phyloP scores from a whole-genome alignment of 2,888 invertebrate genomes.

The Epirrhoe tristata region DNA sequence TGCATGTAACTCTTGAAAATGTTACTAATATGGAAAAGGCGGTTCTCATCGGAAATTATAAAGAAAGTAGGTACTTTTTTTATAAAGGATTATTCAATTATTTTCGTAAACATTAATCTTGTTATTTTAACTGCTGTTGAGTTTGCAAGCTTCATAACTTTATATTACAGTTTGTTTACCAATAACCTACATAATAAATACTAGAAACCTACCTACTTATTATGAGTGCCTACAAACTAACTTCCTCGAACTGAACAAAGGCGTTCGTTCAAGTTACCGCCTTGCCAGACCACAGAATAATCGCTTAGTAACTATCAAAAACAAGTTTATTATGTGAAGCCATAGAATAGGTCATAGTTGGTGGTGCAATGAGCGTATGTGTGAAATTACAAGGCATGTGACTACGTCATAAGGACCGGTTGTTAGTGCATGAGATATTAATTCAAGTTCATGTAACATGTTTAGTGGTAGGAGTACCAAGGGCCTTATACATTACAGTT shows the following conservation, averaged over 20 bases:
- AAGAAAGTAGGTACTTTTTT: too few species aligned
- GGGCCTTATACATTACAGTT: not conserved
- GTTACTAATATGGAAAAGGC: too few species aligned
- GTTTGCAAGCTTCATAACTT: too few species aligned
- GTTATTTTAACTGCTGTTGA: too few species aligned
- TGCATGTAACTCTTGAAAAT: too few species aligned
- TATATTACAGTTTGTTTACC: too few species aligned
- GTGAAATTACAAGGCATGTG: conserved; percentile 1
- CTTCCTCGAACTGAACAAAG: conserved; percentile 5
- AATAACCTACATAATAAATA: too few species aligned
- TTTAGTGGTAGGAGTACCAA: conserved; percentile 11
- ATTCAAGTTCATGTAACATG: conserved; percentile 43
- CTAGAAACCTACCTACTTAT: too few species aligned
- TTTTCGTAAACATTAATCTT: too few species aligned
- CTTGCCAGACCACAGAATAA: not conserved
- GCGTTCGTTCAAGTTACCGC: not conserved
- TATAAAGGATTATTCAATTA: too few species aligned
- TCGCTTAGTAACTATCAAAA: not conserved
- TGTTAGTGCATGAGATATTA: conserved; percentile 14
- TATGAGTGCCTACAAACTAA: not conserved
- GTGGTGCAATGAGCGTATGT: not conserved
- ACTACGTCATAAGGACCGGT: conserved; percentile 37
- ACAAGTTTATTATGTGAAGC: not conserved
- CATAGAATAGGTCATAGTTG: not conserved
- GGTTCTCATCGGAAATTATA: too few species aligned